Percentiles rank a stretch among this genome's conserved stretches.
Conservation (phyloP, 2,888 invertebrate genomes). For the Drosophila imparisetae region DNA sequence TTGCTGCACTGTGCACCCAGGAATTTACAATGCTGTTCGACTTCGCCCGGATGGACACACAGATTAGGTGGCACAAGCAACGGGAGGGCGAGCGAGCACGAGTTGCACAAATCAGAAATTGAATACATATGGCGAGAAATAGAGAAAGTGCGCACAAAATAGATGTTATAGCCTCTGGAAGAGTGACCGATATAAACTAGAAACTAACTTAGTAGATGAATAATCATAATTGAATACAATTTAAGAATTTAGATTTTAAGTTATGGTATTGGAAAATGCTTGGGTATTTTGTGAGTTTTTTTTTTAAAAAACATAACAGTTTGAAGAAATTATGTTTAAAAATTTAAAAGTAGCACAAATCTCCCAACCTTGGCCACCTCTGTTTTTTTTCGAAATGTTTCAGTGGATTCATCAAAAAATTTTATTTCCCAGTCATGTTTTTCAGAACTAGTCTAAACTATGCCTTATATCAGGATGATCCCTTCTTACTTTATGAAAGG, state of each 20-base stretch:
- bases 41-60: constrained; percentile 25
- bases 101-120: constrained; percentile 1
- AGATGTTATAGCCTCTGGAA: not conserved
- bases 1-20: constrained; percentile 43
- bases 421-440: not conserved
- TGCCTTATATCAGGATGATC: accelerated
- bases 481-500: not conserved
- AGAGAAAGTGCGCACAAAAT: constrained; percentile 5
- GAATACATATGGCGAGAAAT: not conserved
- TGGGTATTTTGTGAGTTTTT: no score
- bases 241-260: not conserved
- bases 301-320: no score
- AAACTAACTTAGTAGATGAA: not conserved
- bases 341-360: not conserved
- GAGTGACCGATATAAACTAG: not conserved
- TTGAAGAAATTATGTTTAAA: no score
- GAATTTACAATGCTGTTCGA: constrained; percentile 21
- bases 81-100: not conserved
- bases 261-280: not conserved
- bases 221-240: not conserved
- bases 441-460: not conserved
- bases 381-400: not conserved
- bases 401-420: not conserved
- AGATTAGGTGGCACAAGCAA: constrained; percentile 10
- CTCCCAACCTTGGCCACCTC: not conserved